Conservation (phyloP, 2,888 invertebrate species). For the Selenia dentaria region DNA sequence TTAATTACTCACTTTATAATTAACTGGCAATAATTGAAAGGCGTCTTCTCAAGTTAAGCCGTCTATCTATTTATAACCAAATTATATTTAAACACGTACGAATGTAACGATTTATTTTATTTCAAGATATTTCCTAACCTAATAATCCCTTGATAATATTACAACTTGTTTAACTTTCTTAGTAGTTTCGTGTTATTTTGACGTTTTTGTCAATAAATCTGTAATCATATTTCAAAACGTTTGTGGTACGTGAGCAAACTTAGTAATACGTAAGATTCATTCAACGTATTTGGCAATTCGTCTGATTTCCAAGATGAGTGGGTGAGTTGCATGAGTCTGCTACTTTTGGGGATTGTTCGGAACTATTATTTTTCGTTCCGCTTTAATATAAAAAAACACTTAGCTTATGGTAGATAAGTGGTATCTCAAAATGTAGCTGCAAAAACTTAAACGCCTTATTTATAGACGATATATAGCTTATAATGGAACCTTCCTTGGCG, state of each 20-base stretch:
- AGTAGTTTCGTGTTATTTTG: constrained; percentile 8
- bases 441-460: too few relatives aligned
- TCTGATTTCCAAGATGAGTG: not conserved
- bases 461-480: too few relatives aligned
- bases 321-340: not conserved
- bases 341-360: not conserved
- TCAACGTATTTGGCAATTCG: not conserved
- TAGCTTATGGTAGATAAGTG: too few relatives aligned
- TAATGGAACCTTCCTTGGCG: too few relatives aligned
- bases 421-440: too few relatives aligned
- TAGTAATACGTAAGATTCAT: not conserved
- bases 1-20: too few relatives aligned
- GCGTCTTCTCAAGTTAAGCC: too few relatives aligned
- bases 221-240: constrained; percentile 5
- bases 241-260: constrained; percentile 11
- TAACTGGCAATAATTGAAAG: too few relatives aligned
- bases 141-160: constrained; percentile 2
- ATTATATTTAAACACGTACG: too few relatives aligned
- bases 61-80: too few relatives aligned
- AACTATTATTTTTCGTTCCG: not conserved
- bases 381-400: too few relatives aligned
- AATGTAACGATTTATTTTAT: too few relatives aligned
- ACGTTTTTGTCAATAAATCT: constrained; percentile 2
- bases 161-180: not conserved
- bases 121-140: not conserved